A percentile compares a stretch with the other conserved stretches of the same genome.
Conservation (phyloP, 2,797 vertebrate genomes). For the Thamnophis elegans region DNA sequence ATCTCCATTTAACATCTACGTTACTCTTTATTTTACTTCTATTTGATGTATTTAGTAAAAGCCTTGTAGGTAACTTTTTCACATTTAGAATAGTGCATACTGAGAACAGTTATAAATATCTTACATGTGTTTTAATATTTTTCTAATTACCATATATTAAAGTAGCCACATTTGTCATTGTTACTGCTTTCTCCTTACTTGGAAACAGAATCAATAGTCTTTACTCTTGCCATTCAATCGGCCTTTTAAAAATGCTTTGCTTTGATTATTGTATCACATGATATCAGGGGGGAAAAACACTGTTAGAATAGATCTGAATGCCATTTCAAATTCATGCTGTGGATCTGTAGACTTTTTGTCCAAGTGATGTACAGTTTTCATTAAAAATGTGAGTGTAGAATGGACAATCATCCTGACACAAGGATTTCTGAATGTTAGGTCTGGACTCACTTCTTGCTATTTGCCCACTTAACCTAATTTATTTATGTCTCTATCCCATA, state of each 20-base stretch:
- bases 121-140: not conserved
- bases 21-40: not conserved
- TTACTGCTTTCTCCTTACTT: not conserved
- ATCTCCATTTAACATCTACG: not conserved
- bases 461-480: not conserved
- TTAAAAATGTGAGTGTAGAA: not conserved
- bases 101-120: not conserved
- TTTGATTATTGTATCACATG: not conserved
- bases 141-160: not conserved
- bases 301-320: not conserved
- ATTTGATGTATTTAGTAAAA: not conserved
- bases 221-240: not conserved
- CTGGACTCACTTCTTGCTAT: not conserved
- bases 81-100: not conserved
- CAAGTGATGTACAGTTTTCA: not conserved
- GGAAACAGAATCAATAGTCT: not conserved
- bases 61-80: not conserved
- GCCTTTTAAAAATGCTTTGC: not conserved
- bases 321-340: not conserved
- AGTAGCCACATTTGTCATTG: not conserved
- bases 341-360: not conserved
- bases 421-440: not conserved
- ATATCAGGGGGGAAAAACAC: not conserved
- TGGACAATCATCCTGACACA: not conserved
- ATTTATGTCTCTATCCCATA: not conserved